phyloP scores from a whole-genome alignment of 2,113 vertebrate genomes.

The Antechinus stuartii region DNA sequence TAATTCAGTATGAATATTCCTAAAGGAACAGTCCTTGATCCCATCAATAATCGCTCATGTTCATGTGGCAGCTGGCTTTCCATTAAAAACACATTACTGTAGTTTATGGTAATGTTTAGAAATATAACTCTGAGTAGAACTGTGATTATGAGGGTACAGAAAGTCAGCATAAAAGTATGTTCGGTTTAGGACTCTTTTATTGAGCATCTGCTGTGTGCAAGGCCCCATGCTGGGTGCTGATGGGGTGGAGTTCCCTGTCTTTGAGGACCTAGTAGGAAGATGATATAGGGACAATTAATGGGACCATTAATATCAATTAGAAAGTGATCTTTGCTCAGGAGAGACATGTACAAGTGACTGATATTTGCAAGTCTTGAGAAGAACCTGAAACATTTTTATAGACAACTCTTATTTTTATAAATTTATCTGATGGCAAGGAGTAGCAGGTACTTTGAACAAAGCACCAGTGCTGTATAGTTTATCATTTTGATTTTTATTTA shows the following conservation, averaged over 20 bases:
- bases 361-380: neutral
- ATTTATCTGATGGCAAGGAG: neutral
- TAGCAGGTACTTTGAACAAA: neutral
- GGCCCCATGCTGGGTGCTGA: neutral
- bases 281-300: neutral
- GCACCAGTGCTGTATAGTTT: neutral
- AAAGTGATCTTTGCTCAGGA: neutral
- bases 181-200: neutral
- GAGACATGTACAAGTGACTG: neutral
- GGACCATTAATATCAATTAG: neutral
- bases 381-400: neutral
- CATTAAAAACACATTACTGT: neutral
- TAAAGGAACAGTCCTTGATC: neutral
- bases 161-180: neutral
- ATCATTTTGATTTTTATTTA: neutral
- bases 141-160: neutral
- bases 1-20: neutral
- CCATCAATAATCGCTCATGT: neutral
- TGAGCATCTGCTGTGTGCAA: neutral
- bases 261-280: neutral
- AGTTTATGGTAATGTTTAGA: conserved; percentile 1
- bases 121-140: neutral
- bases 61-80: conserved; percentile 3
- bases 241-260: neutral
- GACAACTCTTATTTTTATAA: neutral